Evolutionary conservation across 1,140 invertebrate species (phyloP).

Genomic region (Episyrphus balteatus): DNA sequence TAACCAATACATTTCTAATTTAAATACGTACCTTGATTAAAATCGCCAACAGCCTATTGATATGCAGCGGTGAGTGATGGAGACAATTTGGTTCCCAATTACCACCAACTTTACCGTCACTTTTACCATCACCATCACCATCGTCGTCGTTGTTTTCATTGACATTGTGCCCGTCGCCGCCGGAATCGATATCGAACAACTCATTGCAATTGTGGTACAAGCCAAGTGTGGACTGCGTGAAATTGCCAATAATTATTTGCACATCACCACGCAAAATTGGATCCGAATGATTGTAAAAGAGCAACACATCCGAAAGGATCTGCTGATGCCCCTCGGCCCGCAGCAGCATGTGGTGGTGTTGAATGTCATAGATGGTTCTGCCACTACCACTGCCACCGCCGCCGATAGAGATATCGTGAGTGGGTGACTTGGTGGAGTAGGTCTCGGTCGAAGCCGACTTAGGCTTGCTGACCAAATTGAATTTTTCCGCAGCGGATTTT

Average conservation of each 20-base stretch:
- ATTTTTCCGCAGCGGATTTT: constrained; percentile 19
- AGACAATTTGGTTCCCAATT: no score
- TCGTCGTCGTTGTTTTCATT: no score
- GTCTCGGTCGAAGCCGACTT: background rate
- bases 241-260: constrained; percentile 50
- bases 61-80: no score
- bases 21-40: no score
- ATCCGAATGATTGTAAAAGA: constrained; percentile 60
- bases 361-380: background rate
- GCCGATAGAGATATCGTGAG: background rate
- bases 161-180: no score
- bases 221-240: constrained; percentile 39
- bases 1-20: no score
- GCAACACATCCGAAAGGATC: constrained; percentile 52
- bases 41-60: no score
- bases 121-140: no score
- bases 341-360: no score
- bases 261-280: constrained; percentile 66
- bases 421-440: background rate
- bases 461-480: constrained; percentile 2
- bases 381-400: background rate
- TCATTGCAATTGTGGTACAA: constrained; percentile 16
- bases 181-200: no score
- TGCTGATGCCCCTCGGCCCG: constrained; percentile 21
- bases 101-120: no score